Evolutionary conservation across 2,888 invertebrate species (phyloP).

Genomic region (Ornithoptera alexandrae): DNA sequence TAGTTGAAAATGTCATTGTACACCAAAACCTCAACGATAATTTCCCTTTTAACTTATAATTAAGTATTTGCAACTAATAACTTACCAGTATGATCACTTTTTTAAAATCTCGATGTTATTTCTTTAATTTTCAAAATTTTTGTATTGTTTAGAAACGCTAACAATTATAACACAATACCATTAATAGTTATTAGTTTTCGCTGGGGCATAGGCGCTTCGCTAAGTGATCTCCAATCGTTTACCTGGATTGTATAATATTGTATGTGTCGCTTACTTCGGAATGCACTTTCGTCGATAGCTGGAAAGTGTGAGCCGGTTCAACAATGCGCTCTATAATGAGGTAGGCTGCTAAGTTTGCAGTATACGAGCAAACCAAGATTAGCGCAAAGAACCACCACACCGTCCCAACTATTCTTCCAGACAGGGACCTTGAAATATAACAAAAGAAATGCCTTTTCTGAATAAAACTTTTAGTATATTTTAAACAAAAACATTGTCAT

Average conservation of each 20-base stretch:
- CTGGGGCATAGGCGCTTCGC: conserved; percentile 40
- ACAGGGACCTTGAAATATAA: conserved; percentile 82
- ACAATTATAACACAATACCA: too few relatives aligned
- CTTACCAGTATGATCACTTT: too few relatives aligned
- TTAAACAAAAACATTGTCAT: not conserved
- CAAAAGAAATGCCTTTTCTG: too few relatives aligned
- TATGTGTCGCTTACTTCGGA: conserved; percentile 86
- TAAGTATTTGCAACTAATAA: too few relatives aligned
- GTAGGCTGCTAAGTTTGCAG: conserved; percentile 98
- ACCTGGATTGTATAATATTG: conserved; percentile 58
- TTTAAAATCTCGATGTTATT: too few relatives aligned
- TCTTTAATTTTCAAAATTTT: too few relatives aligned
- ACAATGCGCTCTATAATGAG: conserved; percentile 98
- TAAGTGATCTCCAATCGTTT: conserved; percentile 46
- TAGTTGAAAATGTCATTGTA: too few relatives aligned
- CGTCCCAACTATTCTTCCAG: conserved; percentile 96
- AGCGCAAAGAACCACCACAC: conserved; percentile 99
- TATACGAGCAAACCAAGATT: conserved; percentile 98
- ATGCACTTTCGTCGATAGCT: conserved; percentile 93
- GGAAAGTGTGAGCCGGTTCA: conserved; percentile 87
- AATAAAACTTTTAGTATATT: too few relatives aligned
- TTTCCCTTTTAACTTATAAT: too few relatives aligned
- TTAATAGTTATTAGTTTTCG: conserved; percentile 38
- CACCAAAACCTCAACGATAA: too few relatives aligned
- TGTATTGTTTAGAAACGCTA: too few relatives aligned